Conservation (phyloP, 2,797 vertebrate genomes). For the Pitangus sulphuratus region DNA sequence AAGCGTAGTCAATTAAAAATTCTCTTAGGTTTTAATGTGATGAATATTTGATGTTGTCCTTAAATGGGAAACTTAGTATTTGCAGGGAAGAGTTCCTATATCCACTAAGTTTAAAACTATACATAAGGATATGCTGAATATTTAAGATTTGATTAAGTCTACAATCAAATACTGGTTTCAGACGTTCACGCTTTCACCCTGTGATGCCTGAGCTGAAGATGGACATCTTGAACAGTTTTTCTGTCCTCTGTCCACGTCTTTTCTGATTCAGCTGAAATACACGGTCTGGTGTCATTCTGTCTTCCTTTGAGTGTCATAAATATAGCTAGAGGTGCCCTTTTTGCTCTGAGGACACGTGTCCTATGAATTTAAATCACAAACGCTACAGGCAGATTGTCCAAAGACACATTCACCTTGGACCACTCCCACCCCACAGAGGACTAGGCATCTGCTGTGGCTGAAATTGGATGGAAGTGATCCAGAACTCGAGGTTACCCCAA, state of each 20-base stretch:
- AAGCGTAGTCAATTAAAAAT: background rate
- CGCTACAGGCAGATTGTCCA: background rate
- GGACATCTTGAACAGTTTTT: background rate
- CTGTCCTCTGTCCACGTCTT: background rate
- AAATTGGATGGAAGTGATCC: conserved; percentile 41
- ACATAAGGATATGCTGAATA: background rate
- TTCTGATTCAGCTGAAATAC: conserved; percentile 4
- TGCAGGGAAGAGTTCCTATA: background rate
- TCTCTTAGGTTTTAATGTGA: background rate
- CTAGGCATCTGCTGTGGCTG: background rate
- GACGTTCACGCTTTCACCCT: background rate
- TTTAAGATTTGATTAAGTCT: background rate
- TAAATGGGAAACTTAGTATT: background rate
- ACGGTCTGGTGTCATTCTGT: background rate
- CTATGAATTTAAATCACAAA: conserved; percentile 24
- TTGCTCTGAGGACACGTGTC: background rate
- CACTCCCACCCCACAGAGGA: conserved; percentile 1
- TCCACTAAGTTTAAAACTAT: background rate
- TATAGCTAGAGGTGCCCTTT: conserved; percentile 29
- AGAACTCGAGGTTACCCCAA: background rate
- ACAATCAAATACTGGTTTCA: background rate
- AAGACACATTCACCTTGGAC: conserved; percentile 29
- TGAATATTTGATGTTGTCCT: background rate
- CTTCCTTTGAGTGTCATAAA: background rate
- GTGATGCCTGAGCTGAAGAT: background rate